Base-by-base conservation (phyloP, 2,113 vertebrate genomes). In the Eubucco bourcierii region DNA sequence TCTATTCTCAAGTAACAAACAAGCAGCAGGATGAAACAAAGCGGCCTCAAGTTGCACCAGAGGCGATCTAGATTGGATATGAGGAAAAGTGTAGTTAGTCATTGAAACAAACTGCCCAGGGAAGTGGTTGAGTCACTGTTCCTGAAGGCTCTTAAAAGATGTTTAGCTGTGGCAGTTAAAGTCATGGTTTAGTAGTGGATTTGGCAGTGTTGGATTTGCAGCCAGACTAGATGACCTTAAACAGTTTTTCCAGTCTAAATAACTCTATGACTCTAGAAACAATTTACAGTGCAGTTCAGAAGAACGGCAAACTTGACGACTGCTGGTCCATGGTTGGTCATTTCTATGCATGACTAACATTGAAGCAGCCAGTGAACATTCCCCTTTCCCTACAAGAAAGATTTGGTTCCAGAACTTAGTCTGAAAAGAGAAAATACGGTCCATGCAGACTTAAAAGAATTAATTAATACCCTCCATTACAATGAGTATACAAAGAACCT, bases 1-100 rank as follows among this genome's bases (percentile, higher is more conserved):
- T 44, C 41, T 44, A 15, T 44, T 44, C 41, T 44, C 6, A 33
- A 25, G 9, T 59, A 58, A 37, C 37, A 46, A 58, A 37, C 37
- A 46, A 15, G 15, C 2, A 6, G 24, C 28, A 68, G 27, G 9
- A 61, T 0, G 1, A 67, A 27, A 61, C 14, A 21, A 81, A 81
- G n/a, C 0, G 1, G 4, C 27, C 37, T 61, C 11, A 18, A 17
- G 27, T 46, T 53, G 17, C 1, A 0, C 9, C 44, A 53, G 20
- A 9, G 34, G 7, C 31, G 13, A 3, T 52, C 60, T 66, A 44
- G 34, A 44, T 16, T 16, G 41, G 41, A 15, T 44, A 27, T 29
- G 31, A 37, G 25, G 31, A 80, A 88, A 31, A 44, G 41, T 44
- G 41, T 44, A 44, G 44, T 44, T 44, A 44, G 41, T 16, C 29